Conservation (phyloP, 2,888 invertebrate species). For the Diplazon laetatorius region DNA sequence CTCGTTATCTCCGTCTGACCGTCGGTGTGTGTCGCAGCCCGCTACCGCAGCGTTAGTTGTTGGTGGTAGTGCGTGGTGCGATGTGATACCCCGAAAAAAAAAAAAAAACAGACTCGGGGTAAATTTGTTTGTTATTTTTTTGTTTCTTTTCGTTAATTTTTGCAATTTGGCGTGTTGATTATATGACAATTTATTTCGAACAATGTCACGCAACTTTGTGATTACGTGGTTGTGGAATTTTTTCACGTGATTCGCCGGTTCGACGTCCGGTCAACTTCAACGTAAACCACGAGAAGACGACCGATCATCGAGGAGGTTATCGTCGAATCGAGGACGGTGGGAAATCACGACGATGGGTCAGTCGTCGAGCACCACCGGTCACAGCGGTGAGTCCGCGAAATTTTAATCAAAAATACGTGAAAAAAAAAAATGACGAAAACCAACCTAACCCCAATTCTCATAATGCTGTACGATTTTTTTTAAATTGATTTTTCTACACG, state of each 20-base stretch:
- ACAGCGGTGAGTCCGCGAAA: slow-evolving; percentile 77
- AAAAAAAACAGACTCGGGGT: no score
- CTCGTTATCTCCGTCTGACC: no score
- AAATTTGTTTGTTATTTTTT: no score
- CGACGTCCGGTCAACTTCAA: no score
- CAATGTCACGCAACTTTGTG: slow-evolving; percentile 73
- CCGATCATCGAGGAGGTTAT: slow-evolving; percentile 29
- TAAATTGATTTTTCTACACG: no score
- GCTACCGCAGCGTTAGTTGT: slow-evolving; percentile 74
- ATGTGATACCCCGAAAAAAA: no score
- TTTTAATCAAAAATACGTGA: no score
- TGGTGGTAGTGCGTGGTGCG: slow-evolving; percentile 63
- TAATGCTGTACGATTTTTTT: no score
- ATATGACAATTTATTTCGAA: slow-evolving; percentile 56
- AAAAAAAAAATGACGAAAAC: background rate
- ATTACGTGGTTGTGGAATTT: slow-evolving; percentile 68
- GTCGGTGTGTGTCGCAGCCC: no score
- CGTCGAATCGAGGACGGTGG: slow-evolving; percentile 2
- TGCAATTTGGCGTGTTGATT: no score
- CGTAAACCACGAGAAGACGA: background rate
- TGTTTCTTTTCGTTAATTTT: slow-evolving; percentile 48
- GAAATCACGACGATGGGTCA: slow-evolving; percentile 77
- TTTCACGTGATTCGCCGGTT: slow-evolving; percentile 69
- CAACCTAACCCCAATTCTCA: no score
- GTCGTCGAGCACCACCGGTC: slow-evolving; percentile 80